phyloP scores from a whole-genome alignment of 2,113 vertebrate species.

The Gasterosteus aculeatus region DNA sequence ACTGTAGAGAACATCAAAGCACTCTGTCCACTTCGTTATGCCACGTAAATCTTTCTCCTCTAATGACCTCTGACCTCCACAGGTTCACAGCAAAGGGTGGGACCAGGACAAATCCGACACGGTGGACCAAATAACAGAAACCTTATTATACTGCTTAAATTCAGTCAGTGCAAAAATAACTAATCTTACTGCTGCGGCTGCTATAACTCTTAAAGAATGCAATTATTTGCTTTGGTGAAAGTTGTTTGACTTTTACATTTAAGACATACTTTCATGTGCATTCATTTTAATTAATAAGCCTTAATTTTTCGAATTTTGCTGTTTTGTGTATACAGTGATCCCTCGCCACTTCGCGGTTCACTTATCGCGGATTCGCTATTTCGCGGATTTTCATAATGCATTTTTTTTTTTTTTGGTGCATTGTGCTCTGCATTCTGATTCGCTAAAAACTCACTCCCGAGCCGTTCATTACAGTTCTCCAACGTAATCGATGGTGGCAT shows the following conservation, averaged over 20 bases:
- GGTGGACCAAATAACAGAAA: slow-evolving; percentile 21
- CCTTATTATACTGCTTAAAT: slow-evolving; percentile 4
- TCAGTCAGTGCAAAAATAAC: neutral
- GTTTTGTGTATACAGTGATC: neutral
- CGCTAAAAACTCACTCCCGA: no score
- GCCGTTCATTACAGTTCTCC: no score
- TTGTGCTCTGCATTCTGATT: no score
- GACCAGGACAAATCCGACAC: slow-evolving; percentile 2
- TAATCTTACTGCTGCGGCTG: neutral
- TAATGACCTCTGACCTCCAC: slow-evolving; percentile 47
- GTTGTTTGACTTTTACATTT: neutral
- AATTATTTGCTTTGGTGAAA: neutral
- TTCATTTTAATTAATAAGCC: no score
- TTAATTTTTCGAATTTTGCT: neutral
- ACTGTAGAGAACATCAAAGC: slow-evolving; percentile 54
- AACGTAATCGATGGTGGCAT: no score
- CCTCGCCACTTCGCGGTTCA: no score
- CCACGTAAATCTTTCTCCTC: slow-evolving; percentile 46
- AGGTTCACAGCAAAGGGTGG: slow-evolving; percentile 19
- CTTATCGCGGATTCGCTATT: no score
- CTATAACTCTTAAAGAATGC: neutral
- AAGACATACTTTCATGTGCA: neutral
- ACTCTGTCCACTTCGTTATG: slow-evolving; percentile 18
- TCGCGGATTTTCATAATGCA: no score
- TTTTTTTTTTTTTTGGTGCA: no score